Percentiles rank a stretch among this genome's conserved stretches.
Conservation (phyloP, 2,797 vertebrate species). For the Rousettus madagascariensis region DNA sequence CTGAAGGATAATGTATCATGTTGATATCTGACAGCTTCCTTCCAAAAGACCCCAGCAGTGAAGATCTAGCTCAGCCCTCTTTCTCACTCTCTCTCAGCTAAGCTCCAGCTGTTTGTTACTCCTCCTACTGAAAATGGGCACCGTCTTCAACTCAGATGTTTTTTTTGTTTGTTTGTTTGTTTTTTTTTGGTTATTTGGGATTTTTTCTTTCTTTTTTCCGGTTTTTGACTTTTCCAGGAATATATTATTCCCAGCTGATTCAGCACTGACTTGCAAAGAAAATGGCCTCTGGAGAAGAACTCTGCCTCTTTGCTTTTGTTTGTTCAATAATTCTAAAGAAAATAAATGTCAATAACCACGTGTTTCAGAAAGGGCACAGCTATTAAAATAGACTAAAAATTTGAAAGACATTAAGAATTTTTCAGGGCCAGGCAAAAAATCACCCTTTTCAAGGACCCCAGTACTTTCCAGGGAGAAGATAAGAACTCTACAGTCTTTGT, state of each 20-base stretch:
- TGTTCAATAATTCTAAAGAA: conserved; percentile 5
- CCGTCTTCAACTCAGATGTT: neutral
- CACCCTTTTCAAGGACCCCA: conserved; percentile 29
- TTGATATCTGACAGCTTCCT: neutral
- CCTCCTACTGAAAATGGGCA: neutral
- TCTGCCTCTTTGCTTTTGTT: neutral
- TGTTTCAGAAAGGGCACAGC: conserved; percentile 43
- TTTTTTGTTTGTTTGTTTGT: neutral
- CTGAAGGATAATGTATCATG: neutral
- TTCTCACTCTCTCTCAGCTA: neutral
- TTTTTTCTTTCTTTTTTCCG: neutral
- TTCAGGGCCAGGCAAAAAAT: neutral
- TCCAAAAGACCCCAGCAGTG: neutral
- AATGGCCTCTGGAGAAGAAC: neutral
- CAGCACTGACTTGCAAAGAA: neutral
- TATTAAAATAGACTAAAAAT: neutral
- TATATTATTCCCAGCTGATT: neutral
- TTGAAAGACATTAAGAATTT: conserved; percentile 32
- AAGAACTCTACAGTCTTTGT: conserved; percentile 49
- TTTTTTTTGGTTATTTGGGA: neutral
- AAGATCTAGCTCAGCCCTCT: neutral
- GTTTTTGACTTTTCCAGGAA: neutral
- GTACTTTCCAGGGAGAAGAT: neutral
- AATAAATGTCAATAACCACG: conserved; percentile 24
- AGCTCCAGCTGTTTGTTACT: neutral